These are phyloP conservation scores for Acinonyx jubatus DNA, from an alignment of 2,113 vertebrate genomes.

Conservation along the genomic window DNA sequence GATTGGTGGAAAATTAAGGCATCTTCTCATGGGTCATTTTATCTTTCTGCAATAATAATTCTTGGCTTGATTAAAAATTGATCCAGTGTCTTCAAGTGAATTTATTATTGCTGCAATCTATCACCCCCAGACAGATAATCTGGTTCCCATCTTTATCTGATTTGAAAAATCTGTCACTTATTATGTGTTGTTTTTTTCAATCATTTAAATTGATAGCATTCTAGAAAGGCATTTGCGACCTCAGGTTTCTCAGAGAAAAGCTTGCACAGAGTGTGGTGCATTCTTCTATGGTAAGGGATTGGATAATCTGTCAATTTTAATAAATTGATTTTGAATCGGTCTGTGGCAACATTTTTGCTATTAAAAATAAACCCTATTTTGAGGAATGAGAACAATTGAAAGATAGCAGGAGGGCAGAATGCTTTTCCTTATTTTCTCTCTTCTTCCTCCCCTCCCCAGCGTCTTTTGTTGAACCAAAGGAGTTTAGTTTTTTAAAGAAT, in stretches of 20 bases:
- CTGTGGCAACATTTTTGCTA: conserved; percentile 80
- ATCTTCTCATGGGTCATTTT: conserved; percentile 98
- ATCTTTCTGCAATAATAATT: conserved; percentile 99
- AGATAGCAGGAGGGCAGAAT: not conserved
- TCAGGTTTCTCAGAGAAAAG: conserved; percentile 80
- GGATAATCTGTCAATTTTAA: conserved; percentile 83
- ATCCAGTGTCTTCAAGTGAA: conserved; percentile 99
- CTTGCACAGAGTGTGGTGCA: conserved; percentile 39
- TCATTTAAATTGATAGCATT: conserved; percentile 91
- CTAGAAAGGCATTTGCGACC: conserved; percentile 79
- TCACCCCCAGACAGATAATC: conserved; percentile 99
- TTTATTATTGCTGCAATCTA: conserved; percentile 99
- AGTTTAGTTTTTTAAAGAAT: conserved; percentile 38
- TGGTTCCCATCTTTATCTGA: conserved; percentile 98
- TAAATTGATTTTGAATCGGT: conserved; percentile 80
- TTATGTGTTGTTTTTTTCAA: conserved; percentile 90
- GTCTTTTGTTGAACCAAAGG: conserved; percentile 20
- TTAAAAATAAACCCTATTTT: conserved; percentile 71
- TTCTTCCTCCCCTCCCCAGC: not conserved
- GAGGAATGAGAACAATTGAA: conserved; percentile 65
- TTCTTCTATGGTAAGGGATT: conserved; percentile 79
- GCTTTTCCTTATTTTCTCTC: not conserved
- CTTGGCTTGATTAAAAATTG: conserved; percentile 99
- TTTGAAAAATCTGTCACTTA: conserved; percentile 95
- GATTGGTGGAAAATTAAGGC: conserved; percentile 99